Evolutionary conservation across 2,797 vertebrate species (phyloP).

Genomic region (Periparus ater): DNA sequence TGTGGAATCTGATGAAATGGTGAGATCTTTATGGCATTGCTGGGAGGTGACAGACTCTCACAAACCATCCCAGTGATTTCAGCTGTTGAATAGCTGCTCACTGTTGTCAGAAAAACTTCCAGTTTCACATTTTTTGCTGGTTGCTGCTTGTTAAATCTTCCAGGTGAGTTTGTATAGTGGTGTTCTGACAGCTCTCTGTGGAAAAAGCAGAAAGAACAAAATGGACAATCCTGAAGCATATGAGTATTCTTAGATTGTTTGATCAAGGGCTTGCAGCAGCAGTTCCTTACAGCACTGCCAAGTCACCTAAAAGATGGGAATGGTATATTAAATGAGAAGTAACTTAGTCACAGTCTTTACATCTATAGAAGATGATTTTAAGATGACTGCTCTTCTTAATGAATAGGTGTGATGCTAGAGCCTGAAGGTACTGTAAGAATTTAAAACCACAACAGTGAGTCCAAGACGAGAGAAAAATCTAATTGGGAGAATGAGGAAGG

Average conservation of each 20-base stretch:
- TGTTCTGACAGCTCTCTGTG: background rate
- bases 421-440: background rate
- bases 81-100: background rate
- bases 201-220: background rate
- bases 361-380: background rate
- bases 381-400: background rate
- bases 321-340: background rate
- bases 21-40: background rate
- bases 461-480: background rate
- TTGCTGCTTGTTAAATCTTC: background rate
- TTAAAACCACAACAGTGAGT: background rate
- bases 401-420: background rate
- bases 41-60: background rate
- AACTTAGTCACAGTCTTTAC: constrained; percentile 8
- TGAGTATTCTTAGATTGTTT: background rate
- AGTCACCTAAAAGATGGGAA: background rate
- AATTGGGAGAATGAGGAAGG: background rate
- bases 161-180: background rate
- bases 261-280: background rate
- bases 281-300: background rate
- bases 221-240: background rate
- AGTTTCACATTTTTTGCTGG: background rate
- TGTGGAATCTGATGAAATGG: background rate
- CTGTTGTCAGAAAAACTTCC: background rate
- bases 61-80: background rate